Base-by-base conservation (phyloP, 2,888 invertebrate species). In the Drosophila subquinaria region DNA sequence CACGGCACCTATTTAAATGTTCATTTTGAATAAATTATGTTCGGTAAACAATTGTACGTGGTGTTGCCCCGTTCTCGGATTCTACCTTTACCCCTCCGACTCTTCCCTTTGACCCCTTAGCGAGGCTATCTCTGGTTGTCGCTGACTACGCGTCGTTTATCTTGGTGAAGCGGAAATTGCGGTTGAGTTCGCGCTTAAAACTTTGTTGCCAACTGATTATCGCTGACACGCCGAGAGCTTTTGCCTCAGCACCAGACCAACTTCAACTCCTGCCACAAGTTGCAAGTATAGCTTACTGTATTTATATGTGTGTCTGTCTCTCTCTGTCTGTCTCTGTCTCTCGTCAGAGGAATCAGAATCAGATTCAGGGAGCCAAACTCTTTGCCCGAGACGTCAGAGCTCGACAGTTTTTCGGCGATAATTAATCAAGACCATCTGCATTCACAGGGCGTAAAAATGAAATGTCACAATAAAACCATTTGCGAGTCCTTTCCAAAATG, bases 371-470 rank as follows among this genome's bases (percentile, higher is more conserved):
- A 62, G 60, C 53, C 69, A 81, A 79, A 79, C 81, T 79, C 81
- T 82, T 79, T 74, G 69, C 36, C 53, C 23, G 42, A 35, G 68
- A 33, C 69, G 69, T 71, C 83, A 73, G 68, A 74, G 71, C 69
- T 42, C 68, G 74, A 72, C 76, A 81, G 65, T 79, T 71, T 65
- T 72, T 73, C 57, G 75, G 72, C 66, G 67, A 81, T 76, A 85
- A 86, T 86, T 85, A 86, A 86, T 85, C 85, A 86, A 78, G 76
- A 80, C 69, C 81, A 81, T 76, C 81, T 78, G 78, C 81, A 82
- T 70, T 69, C 85, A 81, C 74, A 62, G 79, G 76, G 83, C 85
- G 83, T 85, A 79, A 81, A 77, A 85, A 71, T 85, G 79, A 80
- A 81, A 79, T 80, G 79, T 85, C 82, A 81, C 83, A 81, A 78